A percentile compares a stretch with the other conserved stretches of the same genome.
phyloP scores from a whole-genome alignment of 1,140 invertebrate species.

The Hyles euphorbiae region DNA sequence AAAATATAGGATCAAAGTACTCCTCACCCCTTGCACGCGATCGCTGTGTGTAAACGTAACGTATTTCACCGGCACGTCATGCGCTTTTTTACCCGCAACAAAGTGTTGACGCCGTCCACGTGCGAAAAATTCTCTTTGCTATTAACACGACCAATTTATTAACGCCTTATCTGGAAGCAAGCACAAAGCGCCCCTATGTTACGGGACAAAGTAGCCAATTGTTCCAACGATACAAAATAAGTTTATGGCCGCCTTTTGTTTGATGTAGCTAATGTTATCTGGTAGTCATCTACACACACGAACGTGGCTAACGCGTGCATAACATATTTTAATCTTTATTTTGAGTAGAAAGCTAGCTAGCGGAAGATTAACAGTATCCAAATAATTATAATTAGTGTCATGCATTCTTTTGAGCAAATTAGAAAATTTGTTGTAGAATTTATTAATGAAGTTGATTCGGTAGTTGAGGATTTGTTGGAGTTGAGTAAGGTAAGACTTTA shows the following conservation, averaged over 20 bases:
- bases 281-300: constrained; percentile 37
- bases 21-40: constrained; percentile 35
- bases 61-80: constrained; percentile 28
- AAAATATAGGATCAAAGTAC: constrained; percentile 73
- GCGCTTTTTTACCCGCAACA: constrained; percentile 19
- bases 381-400: too few relatives aligned
- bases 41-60: constrained; percentile 37
- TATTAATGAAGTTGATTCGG: too few relatives aligned
- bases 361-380: too few relatives aligned
- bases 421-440: too few relatives aligned
- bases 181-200: constrained; percentile 23
- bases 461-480: too few relatives aligned
- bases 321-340: constrained; percentile 27
- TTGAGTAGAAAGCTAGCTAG: too few relatives aligned
- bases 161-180: constrained; percentile 11
- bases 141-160: constrained; percentile 16
- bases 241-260: constrained; percentile 59
- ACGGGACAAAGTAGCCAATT: constrained; percentile 52
- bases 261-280: constrained; percentile 62
- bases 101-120: constrained; percentile 9
- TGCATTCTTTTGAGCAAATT: too few relatives aligned
- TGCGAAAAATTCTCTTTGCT: background rate
- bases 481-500: too few relatives aligned
- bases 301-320: constrained; percentile 39
- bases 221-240: constrained; percentile 58